These are phyloP conservation scores for Loris lydekkerianus DNA, from an alignment of 2,797 vertebrate species.

Conservation along the genomic window DNA sequence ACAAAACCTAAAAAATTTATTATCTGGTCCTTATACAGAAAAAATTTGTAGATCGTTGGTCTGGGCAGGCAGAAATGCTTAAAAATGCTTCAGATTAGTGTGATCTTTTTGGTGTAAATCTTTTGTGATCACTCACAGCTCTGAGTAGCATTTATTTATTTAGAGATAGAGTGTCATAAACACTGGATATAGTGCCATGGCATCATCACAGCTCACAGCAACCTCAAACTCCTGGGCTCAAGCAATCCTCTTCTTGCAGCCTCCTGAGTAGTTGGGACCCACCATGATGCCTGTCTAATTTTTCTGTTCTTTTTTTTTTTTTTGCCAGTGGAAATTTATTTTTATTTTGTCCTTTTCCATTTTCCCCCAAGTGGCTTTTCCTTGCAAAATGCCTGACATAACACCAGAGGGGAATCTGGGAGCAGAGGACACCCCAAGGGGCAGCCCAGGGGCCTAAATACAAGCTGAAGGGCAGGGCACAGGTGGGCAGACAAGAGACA, in stretches of 20 bases:
- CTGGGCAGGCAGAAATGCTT: not conserved
- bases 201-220: too few species aligned
- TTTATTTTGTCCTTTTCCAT: conserved; percentile 60
- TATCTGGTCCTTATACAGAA: not conserved
- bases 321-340: conserved; percentile 82
- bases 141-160: not conserved
- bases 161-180: too few species aligned
- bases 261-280: too few species aligned
- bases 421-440: conserved; percentile 1
- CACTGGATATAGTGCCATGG: too few species aligned
- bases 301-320: too few species aligned
- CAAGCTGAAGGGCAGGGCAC: conserved; percentile 63
- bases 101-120: not conserved
- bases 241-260: too few species aligned
- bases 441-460: conserved; percentile 79
- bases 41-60: not conserved
- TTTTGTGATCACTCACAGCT: not conserved
- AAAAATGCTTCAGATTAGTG: not conserved
- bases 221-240: too few species aligned
- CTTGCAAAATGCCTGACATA: conserved; percentile 79
- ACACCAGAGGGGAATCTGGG: conserved; percentile 75
- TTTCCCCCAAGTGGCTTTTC: conserved; percentile 83
- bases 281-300: too few species aligned
- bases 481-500: conserved; percentile 58
- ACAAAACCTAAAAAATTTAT: not conserved